Conservation (phyloP, 2,113 vertebrate species). For the Uria aalge region DNA sequence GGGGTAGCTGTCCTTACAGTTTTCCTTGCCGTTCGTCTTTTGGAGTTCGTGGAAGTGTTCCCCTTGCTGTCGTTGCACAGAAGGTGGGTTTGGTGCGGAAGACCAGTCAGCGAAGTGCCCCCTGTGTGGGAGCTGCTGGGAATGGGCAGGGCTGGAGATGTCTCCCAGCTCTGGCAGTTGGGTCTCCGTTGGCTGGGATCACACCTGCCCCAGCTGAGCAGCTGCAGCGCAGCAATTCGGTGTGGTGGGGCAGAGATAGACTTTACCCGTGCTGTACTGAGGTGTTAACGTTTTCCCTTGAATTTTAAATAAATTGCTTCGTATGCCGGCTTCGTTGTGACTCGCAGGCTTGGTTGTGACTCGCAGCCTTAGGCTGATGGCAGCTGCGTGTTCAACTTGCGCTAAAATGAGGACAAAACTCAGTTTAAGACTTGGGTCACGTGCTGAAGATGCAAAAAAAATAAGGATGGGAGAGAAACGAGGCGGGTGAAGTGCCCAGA, state of each 20-base stretch:
- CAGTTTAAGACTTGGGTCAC: background rate
- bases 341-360: conserved; percentile 33
- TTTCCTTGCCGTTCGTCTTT: background rate
- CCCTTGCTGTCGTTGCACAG: accelerated
- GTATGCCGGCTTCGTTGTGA: background rate
- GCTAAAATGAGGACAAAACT: background rate
- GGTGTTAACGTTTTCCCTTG: background rate
- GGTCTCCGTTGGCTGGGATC: accelerated
- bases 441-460: background rate
- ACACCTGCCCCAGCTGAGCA: background rate
- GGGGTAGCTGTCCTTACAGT: background rate
- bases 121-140: background rate
- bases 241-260: background rate
- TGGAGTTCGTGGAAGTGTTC: accelerated
- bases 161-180: background rate
- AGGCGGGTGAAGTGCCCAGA: background rate
- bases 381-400: background rate
- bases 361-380: conserved; percentile 29
- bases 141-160: background rate
- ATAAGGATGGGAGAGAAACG: background rate
- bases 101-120: accelerated
- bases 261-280: background rate
- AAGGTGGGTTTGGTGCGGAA: background rate
- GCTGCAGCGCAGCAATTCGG: background rate
- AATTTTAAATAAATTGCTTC: background rate